Evolutionary conservation across 2,888 invertebrate genomes (phyloP).

Genomic region (Dryobotodes eremita): DNA sequence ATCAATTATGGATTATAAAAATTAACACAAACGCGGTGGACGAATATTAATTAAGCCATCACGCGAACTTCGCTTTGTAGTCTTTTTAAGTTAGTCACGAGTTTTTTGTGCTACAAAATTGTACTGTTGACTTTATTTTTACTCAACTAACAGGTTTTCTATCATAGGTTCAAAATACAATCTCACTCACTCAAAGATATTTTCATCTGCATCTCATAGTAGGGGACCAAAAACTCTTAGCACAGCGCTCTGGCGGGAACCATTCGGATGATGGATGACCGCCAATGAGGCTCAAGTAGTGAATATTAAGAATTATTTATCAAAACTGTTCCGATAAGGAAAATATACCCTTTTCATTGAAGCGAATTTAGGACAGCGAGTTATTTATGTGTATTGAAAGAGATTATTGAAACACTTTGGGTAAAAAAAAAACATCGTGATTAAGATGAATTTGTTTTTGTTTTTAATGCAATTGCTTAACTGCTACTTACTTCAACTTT

Average conservation of each 20-base stretch:
- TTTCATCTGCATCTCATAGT: constrained; percentile 44
- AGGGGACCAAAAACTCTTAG: constrained; percentile 65
- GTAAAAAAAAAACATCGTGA: not conserved
- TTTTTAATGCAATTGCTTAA: too few species aligned
- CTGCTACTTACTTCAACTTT: too few species aligned
- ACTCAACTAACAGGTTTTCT: not conserved
- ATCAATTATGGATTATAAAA: too few species aligned
- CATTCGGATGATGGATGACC: constrained; percentile 79
- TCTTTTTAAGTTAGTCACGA: not conserved
- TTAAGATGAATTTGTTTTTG: too few species aligned
- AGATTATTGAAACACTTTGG: constrained; percentile 17
- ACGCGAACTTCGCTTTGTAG: too few species aligned
- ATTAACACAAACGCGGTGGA: not conserved
- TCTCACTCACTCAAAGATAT: not conserved
- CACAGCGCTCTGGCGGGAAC: constrained; percentile 67
- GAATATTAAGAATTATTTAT: constrained; percentile 81
- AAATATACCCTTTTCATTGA: constrained; percentile 65
- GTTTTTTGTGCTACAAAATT: not conserved
- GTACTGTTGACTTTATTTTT: not conserved
- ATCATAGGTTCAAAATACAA: not conserved
- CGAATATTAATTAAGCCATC: not conserved
- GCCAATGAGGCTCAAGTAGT: constrained; percentile 76
- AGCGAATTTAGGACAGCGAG: constrained; percentile 46
- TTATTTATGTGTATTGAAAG: constrained; percentile 37
- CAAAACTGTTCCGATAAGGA: constrained; percentile 71